A percentile compares a stretch with the other conserved stretches of the same genome.
Evolutionary conservation across 2,888 invertebrate species (phyloP).

Genomic region (Heliconius sara): DNA sequence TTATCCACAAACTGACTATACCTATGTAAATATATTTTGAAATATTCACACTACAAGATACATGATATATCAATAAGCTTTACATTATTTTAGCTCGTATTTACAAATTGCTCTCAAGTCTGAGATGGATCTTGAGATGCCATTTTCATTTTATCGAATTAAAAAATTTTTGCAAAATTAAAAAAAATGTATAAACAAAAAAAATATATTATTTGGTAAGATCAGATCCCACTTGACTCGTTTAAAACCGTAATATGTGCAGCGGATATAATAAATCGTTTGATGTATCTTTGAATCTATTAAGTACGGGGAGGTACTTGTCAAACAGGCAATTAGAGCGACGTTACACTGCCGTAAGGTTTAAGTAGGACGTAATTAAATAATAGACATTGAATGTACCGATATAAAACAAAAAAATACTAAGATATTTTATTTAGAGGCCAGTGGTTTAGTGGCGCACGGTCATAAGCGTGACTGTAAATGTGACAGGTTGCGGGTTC

Average conservation of each 20-base stretch:
- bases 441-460: no score
- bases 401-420: conserved; percentile 14
- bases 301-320: conserved; percentile 38
- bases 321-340: conserved; percentile 47
- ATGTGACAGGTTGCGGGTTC: no score
- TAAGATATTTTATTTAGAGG: neutral
- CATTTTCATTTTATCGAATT: neutral
- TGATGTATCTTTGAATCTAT: conserved; percentile 40
- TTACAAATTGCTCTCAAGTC: no score
- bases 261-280: conserved; percentile 47
- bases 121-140: no score
- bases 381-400: conserved; percentile 37
- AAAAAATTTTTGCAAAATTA: no score
- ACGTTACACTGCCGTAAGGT: conserved; percentile 37
- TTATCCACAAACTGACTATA: neutral
- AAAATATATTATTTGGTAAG: neutral
- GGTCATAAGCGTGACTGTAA: no score
- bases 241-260: conserved; percentile 31
- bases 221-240: conserved; percentile 23
- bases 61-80: no score
- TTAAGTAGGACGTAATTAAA: conserved; percentile 42
- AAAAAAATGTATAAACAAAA: neutral
- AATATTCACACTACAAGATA: no score
- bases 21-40: neutral
- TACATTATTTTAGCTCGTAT: no score